phyloP scores from a whole-genome alignment of 2,888 invertebrate species.

The Diabrotica balteata region DNA sequence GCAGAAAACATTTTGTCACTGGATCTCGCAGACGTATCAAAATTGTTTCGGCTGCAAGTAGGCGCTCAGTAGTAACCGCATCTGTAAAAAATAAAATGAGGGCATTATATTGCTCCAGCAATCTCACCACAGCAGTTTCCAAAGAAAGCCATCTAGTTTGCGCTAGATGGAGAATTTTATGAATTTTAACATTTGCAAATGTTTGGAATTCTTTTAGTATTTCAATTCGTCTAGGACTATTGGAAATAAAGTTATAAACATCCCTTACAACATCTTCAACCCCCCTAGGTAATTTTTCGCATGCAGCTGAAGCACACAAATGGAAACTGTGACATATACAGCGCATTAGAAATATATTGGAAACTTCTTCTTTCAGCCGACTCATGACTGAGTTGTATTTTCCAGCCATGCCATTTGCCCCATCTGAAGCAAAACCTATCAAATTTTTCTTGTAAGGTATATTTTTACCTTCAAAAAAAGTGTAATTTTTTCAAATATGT shows the following conservation, averaged over 20 bases:
- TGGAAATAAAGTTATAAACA: slow-evolving; percentile 26
- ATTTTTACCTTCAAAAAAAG: background rate
- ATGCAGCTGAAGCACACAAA: slow-evolving; percentile 25
- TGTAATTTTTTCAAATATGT: slow-evolving; percentile 10
- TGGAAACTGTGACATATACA: slow-evolving; percentile 30
- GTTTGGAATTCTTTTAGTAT: slow-evolving; percentile 23
- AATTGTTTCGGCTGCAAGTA: slow-evolving; percentile 13
- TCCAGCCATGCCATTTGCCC: slow-evolving; percentile 26
- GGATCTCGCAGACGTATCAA: slow-evolving; percentile 14
- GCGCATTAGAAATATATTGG: slow-evolving; percentile 24
- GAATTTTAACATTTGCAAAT: slow-evolving; percentile 21
- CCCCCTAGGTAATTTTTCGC: slow-evolving; percentile 26
- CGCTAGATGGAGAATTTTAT: slow-evolving; percentile 23
- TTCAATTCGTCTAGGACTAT: slow-evolving; percentile 21
- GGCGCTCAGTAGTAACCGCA: slow-evolving; percentile 7
- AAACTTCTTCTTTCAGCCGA: slow-evolving; percentile 20
- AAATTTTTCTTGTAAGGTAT: slow-evolving; percentile 13
- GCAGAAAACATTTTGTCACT: slow-evolving; percentile 19
- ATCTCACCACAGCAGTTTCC: slow-evolving; percentile 24
- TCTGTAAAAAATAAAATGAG: slow-evolving; percentile 17
- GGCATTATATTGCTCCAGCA: slow-evolving; percentile 15
- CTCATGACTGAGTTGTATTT: slow-evolving; percentile 15
- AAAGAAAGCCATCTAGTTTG: slow-evolving; percentile 31
- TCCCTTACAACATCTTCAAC: slow-evolving; percentile 24
- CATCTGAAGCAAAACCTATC: slow-evolving; percentile 31